Conservation (phyloP, 92 coral and sea anemone genomes). For the Epizoanthus scotinus region DNA sequence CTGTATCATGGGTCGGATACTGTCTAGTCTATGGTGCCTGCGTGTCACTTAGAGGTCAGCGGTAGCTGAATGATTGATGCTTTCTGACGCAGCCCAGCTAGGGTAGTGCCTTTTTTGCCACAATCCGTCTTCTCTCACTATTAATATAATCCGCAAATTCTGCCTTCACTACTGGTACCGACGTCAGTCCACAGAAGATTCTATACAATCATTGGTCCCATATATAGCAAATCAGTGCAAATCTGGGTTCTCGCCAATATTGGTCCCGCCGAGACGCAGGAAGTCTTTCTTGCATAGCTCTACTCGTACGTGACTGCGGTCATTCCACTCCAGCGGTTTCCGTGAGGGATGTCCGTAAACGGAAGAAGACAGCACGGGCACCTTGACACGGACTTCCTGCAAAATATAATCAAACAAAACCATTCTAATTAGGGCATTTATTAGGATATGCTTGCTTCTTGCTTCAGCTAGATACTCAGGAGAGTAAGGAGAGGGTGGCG, state of each 20-base stretch:
- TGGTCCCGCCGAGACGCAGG: constrained; percentile 90
- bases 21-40: too few species aligned
- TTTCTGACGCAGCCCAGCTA: too few species aligned
- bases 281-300: constrained; percentile 95
- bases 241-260: constrained; percentile 74
- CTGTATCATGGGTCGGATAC: too few species aligned
- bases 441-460: background rate
- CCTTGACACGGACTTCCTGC: constrained; percentile 70
- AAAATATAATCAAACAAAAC: background rate
- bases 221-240: constrained; percentile 46
- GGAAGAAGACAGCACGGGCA: constrained; percentile 85
- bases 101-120: too few species aligned
- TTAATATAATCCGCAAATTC: background rate
- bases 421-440: background rate
- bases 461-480: background rate
- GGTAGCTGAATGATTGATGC: too few species aligned
- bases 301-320: constrained; percentile 92
- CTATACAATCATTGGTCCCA: background rate
- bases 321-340: constrained; percentile 81
- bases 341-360: constrained; percentile 86
- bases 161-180: background rate
- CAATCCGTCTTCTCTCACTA: too few species aligned
- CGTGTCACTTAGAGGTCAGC: too few species aligned
- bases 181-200: background rate
- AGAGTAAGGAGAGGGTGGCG: too few species aligned